phyloP scores from a whole-genome alignment of 2,888 invertebrate species.

The Pristionchus japonicus region DNA sequence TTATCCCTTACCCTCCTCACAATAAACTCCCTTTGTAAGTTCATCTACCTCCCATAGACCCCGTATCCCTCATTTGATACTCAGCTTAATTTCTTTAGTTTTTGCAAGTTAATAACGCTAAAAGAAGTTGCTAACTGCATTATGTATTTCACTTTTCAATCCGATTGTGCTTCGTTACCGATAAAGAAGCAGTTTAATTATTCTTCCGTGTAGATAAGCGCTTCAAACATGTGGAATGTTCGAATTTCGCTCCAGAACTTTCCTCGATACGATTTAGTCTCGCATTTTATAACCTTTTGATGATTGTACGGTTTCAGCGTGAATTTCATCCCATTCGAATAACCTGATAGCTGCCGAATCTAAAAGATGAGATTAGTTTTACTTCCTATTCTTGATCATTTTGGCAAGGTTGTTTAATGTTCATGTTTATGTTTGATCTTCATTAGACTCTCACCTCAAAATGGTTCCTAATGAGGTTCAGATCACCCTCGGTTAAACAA shows the following conservation, averaged over 20 bases:
- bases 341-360: not conserved
- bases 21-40: not conserved
- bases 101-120: not conserved
- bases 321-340: not conserved
- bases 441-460: not conserved
- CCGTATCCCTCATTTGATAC: not conserved
- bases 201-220: not conserved
- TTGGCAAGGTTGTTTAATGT: too few relatives aligned
- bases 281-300: not conserved
- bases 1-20: not conserved
- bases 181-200: not conserved
- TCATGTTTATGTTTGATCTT: too few relatives aligned
- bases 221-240: not conserved
- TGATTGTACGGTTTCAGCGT: not conserved
- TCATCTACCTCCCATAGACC: constrained; percentile 3
- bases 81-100: not conserved
- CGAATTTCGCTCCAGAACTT: not conserved
- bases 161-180: not conserved
- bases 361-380: not conserved
- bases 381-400: not conserved
- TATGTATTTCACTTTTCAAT: not conserved
- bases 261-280: not conserved
- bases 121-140: not conserved
- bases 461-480: not conserved
- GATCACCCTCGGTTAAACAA: not conserved